Conservation (phyloP, 2,113 vertebrate genomes). For the Ptyas mucosa region DNA sequence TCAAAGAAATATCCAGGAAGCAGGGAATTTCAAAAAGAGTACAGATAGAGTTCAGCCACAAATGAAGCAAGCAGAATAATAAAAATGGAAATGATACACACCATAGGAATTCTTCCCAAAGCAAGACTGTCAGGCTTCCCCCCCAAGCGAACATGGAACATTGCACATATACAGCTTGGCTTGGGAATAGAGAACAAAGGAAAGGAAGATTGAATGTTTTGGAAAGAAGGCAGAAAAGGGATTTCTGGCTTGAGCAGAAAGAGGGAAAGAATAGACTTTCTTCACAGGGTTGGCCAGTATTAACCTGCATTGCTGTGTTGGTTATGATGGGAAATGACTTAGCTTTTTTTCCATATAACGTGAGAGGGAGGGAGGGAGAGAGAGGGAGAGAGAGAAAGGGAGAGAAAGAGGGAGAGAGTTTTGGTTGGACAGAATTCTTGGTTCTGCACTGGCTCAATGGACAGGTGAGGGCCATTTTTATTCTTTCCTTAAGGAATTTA, state of each 20-base stretch:
- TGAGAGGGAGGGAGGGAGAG: neutral
- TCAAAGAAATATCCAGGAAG: neutral
- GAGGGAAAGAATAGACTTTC: neutral
- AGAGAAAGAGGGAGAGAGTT: neutral
- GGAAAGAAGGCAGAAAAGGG: neutral
- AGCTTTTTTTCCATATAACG: neutral
- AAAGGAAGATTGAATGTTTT: neutral
- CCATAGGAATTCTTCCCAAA: neutral
- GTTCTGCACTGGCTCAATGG: neutral
- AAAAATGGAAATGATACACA: neutral
- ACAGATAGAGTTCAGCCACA: neutral
- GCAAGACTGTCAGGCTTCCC: neutral
- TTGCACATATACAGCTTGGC: neutral
- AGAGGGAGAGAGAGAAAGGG: fast-evolving
- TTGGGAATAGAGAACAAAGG: neutral
- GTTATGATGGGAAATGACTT: neutral
- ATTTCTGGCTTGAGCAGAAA: neutral
- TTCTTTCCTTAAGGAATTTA: neutral
- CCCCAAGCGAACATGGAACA: neutral
- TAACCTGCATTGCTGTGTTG: neutral
- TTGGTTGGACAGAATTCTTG: neutral
- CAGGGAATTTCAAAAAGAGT: neutral
- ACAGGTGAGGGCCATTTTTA: neutral
- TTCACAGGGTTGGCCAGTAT: neutral
- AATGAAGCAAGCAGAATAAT: neutral